Percentiles rank a stretch among this genome's conserved stretches.
These are phyloP conservation scores for Elysia crispata DNA, from an alignment of 2,888 invertebrate genomes.

Conservation along the genomic window DNA sequence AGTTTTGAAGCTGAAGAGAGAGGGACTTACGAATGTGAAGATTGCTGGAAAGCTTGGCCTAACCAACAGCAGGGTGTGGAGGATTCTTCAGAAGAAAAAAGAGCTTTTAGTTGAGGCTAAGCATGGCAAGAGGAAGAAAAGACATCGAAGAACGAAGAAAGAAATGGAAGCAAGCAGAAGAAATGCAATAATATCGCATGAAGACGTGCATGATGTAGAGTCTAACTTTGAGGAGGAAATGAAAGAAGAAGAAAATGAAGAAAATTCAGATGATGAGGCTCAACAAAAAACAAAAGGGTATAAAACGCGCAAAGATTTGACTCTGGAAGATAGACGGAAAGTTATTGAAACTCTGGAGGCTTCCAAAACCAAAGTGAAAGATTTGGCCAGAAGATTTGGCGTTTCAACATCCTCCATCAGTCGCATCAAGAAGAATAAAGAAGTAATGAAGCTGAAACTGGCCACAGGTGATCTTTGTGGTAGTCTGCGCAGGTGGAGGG, in stretches of 20 bases:
- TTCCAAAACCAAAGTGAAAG: constrained; percentile 20
- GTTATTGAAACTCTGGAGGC: constrained; percentile 32
- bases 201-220: not conserved
- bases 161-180: not conserved
- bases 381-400: constrained; percentile 38
- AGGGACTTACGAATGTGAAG: no score
- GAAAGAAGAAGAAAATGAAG: not conserved
- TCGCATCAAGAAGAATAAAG: constrained; percentile 39
- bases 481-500: not conserved
- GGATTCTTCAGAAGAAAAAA: constrained; percentile 20
- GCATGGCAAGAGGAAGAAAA: not conserved
- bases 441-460: constrained; percentile 30
- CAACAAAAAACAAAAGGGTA: not conserved
- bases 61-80: constrained; percentile 13
- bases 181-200: not conserved
- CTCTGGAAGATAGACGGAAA: constrained; percentile 40
- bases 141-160: not conserved
- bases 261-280: not conserved
- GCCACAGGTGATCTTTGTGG: constrained; percentile 35
- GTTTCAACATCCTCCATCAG: constrained; percentile 42
- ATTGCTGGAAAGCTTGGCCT: not conserved
- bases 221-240: not conserved
- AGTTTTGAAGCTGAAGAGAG: not conserved
- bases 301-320: constrained; percentile 33
- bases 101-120: not conserved